phyloP scores from a whole-genome alignment of 2,113 vertebrate genomes.

The Apodemus speciosus region DNA sequence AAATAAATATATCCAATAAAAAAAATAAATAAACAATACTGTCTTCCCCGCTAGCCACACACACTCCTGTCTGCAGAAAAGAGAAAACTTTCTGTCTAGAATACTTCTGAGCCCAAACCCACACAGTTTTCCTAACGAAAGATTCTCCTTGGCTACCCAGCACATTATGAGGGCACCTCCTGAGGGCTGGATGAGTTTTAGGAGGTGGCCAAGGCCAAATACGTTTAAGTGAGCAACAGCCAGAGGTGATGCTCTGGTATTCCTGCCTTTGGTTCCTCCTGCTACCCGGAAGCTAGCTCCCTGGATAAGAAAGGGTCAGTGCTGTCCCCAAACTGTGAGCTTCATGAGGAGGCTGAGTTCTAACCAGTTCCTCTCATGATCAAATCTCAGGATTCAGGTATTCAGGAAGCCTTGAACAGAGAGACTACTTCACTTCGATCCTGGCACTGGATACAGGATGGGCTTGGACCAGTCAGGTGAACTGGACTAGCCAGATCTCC shows the following conservation, averaged over 20 bases:
- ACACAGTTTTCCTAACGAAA: background rate
- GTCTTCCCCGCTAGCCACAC: background rate
- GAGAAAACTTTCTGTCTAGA: background rate
- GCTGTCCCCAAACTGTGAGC: background rate
- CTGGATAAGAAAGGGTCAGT: background rate
- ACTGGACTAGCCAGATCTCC: background rate
- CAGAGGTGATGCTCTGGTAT: background rate
- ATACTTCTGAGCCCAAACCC: background rate
- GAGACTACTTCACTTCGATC: fast-evolving
- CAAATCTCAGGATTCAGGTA: background rate
- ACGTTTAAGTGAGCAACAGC: background rate
- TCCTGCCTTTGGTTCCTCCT: background rate
- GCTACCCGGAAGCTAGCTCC: background rate
- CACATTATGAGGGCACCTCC: background rate
- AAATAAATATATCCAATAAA: too few relatives aligned
- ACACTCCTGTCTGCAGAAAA: background rate
- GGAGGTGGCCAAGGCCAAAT: background rate
- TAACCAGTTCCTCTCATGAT: background rate
- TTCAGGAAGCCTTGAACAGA: background rate
- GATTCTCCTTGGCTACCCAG: background rate
- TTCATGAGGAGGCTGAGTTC: background rate
- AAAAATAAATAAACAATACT: too few relatives aligned
- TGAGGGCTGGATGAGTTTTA: background rate
- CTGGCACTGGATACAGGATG: background rate
- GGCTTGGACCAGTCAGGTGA: background rate